These are phyloP conservation scores for Ophonus ardosiacus DNA, from an alignment of 2,888 invertebrate genomes.

Conservation along the genomic window DNA sequence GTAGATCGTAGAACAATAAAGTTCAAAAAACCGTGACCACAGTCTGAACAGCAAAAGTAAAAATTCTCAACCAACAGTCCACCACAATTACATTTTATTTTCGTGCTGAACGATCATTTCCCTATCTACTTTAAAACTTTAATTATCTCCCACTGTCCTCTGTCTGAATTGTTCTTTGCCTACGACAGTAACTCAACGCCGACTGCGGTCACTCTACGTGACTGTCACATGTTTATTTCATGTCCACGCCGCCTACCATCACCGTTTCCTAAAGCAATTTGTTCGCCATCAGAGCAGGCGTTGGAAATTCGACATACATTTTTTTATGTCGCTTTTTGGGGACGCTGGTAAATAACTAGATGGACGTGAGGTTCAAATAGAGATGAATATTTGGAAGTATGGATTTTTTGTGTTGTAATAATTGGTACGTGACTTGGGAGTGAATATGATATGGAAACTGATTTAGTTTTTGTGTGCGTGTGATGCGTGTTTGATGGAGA, in stretches of 20 bases:
- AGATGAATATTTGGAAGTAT: constrained; percentile 30
- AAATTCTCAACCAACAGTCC: background rate
- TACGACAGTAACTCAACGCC: constrained; percentile 21
- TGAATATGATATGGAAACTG: background rate
- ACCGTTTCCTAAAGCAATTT: constrained; percentile 52
- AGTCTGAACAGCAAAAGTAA: background rate
- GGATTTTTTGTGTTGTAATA: constrained; percentile 39
- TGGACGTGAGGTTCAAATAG: constrained; percentile 40
- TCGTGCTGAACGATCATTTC: constrained; percentile 1
- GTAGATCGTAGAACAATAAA: too few relatives aligned
- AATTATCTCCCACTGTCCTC: constrained; percentile 18
- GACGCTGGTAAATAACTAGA: constrained; percentile 9
- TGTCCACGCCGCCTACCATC: constrained; percentile 28
- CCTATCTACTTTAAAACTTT: constrained; percentile 33
- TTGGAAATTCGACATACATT: constrained; percentile 15
- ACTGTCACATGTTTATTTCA: constrained; percentile 55
- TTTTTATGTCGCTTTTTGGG: constrained; percentile 13
- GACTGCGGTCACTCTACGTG: constrained; percentile 40
- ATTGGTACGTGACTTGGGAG: constrained; percentile 31
- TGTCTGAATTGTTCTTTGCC: constrained; percentile 26
- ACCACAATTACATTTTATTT: constrained; percentile 6
- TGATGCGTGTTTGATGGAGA: constrained; percentile 14
- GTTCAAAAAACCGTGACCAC: background rate
- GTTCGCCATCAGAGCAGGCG: constrained; percentile 20
- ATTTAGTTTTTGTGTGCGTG: constrained; percentile 10